These are phyloP conservation scores for Notolepis coatsorum DNA, from an alignment of 2,797 vertebrate species.

Conservation along the genomic window DNA sequence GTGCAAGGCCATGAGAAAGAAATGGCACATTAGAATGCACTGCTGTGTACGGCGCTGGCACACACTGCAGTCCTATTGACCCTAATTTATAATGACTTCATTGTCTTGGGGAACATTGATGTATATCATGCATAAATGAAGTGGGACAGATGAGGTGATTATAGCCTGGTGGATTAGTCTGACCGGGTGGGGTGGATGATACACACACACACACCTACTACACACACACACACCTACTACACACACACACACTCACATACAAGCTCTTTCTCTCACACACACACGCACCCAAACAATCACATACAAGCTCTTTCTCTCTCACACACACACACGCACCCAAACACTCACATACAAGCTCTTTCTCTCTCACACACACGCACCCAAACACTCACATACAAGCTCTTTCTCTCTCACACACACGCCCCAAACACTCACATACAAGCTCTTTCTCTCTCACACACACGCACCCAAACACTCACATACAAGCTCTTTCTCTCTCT, in stretches of 20 bases:
- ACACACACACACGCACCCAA: not conserved
- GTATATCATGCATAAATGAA: conserved; percentile 68
- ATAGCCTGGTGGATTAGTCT: conserved; percentile 71
- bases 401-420: not conserved
- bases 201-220: not conserved
- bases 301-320: not conserved
- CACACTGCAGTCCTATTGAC: conserved; percentile 56
- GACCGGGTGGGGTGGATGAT: conserved; percentile 57
- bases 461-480: not conserved
- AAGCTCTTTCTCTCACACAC: not conserved
- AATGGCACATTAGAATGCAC: conserved; percentile 49
- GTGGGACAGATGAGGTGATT: conserved; percentile 77
- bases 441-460: not conserved
- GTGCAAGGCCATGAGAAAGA: conserved; percentile 53
- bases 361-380: not conserved
- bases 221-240: not conserved
- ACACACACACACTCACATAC: not conserved
- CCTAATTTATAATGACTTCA: conserved; percentile 73
- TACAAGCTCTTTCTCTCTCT: not conserved
- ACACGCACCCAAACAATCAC: not conserved
- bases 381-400: not conserved
- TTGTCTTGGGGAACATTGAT: conserved; percentile 71
- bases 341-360: not conserved
- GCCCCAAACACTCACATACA: not conserved
- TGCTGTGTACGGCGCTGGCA: conserved; percentile 41